These are phyloP conservation scores for Coptodon bakossiorum DNA, from an alignment of 2,113 vertebrate genomes.

Conservation along the genomic window DNA sequence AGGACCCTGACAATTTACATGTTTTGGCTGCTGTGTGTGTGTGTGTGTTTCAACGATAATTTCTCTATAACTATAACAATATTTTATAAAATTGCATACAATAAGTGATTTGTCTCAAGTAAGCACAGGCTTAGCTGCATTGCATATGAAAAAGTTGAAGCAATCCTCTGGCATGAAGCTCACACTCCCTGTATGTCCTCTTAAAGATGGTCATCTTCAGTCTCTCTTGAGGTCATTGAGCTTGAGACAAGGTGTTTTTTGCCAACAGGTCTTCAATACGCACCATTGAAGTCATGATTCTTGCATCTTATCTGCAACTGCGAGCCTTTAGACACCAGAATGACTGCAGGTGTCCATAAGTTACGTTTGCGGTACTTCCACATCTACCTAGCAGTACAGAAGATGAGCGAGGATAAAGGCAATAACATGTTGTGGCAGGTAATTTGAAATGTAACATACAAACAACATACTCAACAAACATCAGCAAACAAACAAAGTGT, in stretches of 20 bases:
- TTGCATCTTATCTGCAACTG: neutral
- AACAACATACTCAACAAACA: neutral
- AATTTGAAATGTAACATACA: neutral
- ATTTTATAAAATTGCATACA: neutral
- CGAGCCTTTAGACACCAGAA: neutral
- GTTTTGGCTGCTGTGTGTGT: neutral
- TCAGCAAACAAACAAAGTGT: neutral
- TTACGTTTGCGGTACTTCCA: neutral
- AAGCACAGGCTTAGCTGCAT: neutral
- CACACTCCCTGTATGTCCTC: rapidly evolving
- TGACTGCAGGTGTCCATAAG: neutral
- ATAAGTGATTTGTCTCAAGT: neutral
- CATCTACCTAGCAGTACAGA: neutral
- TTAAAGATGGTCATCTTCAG: neutral
- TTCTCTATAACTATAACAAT: neutral
- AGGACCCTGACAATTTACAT: neutral
- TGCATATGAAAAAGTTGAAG: neutral
- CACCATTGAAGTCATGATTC: neutral
- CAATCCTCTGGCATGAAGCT: neutral
- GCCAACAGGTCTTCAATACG: neutral
- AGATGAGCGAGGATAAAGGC: neutral
- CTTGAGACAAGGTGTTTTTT: neutral
- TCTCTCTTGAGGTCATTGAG: neutral
- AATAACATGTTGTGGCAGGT: neutral
- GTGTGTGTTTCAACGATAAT: neutral